Conservation (phyloP, 2,888 invertebrate species). For the Cremastinae sp. region DNA sequence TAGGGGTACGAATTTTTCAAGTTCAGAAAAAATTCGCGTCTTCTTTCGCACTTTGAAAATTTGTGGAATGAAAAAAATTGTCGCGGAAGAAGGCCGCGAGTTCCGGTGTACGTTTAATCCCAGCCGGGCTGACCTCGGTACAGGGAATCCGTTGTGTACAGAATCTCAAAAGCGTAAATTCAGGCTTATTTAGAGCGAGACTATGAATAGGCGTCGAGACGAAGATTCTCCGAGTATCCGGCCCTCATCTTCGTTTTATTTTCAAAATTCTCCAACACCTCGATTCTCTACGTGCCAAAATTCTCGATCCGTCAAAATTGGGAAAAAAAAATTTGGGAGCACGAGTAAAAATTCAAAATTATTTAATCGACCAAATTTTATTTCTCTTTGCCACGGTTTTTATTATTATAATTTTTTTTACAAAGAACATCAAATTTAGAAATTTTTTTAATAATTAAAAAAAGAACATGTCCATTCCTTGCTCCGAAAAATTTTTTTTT, state of each 20-base stretch:
- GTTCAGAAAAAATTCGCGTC: too few species aligned
- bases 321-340: neutral
- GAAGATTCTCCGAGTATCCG: constrained; percentile 23
- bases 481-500: constrained; percentile 48
- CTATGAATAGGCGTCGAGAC: constrained; percentile 54
- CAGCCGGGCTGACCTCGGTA: neutral
- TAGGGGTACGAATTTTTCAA: too few species aligned
- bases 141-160: constrained; percentile 23
- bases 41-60: too few species aligned
- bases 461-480: constrained; percentile 65
- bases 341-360: too few species aligned
- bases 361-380: constrained; percentile 7
- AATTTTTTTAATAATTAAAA: too few species aligned
- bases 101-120: constrained; percentile 64
- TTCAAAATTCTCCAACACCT: too few species aligned
- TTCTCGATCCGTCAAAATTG: too few species aligned
- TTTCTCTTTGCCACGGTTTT: neutral
- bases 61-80: constrained; percentile 61
- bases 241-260: constrained; percentile 4
- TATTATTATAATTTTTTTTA: too few species aligned
- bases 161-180: constrained; percentile 20
- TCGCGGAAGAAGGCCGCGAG: constrained; percentile 57
- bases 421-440: constrained; percentile 60
- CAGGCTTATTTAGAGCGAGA: constrained; percentile 52
- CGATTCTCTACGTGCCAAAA: neutral